Percentiles rank a stretch among this genome's conserved stretches.
These are phyloP conservation scores for Tridacna crocea DNA, from an alignment of 2,888 invertebrate genomes.

Conservation along the genomic window DNA sequence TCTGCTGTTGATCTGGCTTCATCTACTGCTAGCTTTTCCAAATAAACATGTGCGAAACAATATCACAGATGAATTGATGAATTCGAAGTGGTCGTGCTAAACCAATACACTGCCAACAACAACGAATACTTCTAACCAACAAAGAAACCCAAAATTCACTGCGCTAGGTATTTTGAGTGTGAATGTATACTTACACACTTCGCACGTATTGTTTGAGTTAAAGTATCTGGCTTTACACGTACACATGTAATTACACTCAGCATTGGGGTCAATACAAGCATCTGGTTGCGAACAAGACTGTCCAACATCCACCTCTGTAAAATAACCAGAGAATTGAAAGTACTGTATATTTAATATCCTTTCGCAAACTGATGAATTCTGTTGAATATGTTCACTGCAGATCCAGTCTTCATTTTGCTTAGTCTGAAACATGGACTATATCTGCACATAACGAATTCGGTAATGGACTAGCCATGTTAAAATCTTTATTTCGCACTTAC, in stretches of 20 bases:
- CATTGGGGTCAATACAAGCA: slow-evolving; percentile 7
- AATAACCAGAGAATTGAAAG: background rate
- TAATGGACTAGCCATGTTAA: too few relatives aligned
- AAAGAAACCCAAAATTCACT: too few relatives aligned
- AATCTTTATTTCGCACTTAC: too few relatives aligned
- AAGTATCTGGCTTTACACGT: background rate
- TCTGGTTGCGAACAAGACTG: background rate
- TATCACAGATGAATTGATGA: background rate
- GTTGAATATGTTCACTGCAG: too few relatives aligned
- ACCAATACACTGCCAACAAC: background rate
- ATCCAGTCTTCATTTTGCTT: too few relatives aligned
- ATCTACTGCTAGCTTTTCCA: background rate
- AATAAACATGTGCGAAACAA: background rate
- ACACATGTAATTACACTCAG: background rate
- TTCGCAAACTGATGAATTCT: too few relatives aligned
- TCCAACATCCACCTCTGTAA: background rate
- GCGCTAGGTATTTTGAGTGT: background rate
- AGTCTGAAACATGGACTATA: too few relatives aligned
- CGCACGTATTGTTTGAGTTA: background rate
- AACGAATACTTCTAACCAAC: too few relatives aligned
- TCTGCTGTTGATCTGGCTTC: background rate
- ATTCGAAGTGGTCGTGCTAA: background rate
- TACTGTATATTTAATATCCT: background rate
- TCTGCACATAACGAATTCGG: too few relatives aligned
- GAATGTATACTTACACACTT: background rate